phyloP scores from a whole-genome alignment of 2,797 vertebrate genomes.

The Arctocebus calabarensis region DNA sequence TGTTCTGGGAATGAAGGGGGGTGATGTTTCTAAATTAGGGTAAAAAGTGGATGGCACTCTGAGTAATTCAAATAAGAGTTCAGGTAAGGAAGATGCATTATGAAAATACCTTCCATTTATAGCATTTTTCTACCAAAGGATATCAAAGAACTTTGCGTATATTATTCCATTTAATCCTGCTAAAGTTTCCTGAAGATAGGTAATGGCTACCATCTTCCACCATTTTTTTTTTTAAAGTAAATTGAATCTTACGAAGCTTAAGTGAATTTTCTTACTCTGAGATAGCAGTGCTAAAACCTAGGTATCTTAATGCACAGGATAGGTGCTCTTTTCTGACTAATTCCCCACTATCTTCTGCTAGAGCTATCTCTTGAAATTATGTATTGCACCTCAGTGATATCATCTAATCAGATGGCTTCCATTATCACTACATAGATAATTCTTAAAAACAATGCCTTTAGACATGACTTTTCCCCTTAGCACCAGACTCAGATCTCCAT shows the following conservation, averaged over 20 bases:
- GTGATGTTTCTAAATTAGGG: background rate
- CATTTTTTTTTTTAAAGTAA: background rate
- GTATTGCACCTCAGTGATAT: background rate
- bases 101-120: background rate
- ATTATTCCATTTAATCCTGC: background rate
- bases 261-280: background rate
- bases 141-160: slow-evolving; percentile 4
- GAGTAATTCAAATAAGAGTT: background rate
- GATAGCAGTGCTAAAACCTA: background rate
- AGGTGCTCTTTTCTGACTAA: slow-evolving; percentile 21
- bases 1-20: background rate
- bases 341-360: background rate
- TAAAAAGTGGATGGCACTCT: background rate
- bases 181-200: background rate
- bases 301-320: background rate
- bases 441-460: background rate
- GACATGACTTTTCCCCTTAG: background rate
- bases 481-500: background rate
- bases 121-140: background rate
- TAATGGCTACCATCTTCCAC: background rate
- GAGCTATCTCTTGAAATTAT: slow-evolving; percentile 14
- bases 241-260: background rate
- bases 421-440: slow-evolving; percentile 3
- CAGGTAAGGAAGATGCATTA: background rate
- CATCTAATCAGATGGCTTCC: background rate